A percentile compares a stretch with the other conserved stretches of the same genome.
These are phyloP conservation scores for Lethenteron camtschaticum DNA, from an alignment of 2,113 vertebrate species.

Conservation along the genomic window DNA sequence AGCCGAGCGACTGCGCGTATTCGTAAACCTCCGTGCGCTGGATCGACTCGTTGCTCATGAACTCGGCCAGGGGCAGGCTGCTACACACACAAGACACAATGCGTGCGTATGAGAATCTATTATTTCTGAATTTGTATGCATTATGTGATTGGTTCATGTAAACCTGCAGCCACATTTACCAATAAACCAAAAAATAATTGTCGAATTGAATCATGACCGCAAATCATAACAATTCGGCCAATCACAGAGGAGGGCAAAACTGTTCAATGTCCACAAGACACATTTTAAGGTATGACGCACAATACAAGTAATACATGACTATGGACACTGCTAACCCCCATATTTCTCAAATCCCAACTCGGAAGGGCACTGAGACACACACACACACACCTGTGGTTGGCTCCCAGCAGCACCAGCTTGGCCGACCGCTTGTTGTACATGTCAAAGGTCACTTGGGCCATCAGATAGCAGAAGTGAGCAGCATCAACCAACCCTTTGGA, in stretches of 20 bases:
- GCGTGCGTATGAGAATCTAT: background rate
- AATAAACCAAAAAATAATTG: no score
- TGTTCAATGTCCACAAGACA: no score
- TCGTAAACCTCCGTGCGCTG: conserved; percentile 57
- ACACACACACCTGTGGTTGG: conserved; percentile 37
- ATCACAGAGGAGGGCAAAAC: no score
- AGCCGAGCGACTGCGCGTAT: conserved; percentile 39
- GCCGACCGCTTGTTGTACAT: conserved; percentile 31
- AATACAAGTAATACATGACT: no score
- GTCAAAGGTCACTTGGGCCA: conserved; percentile 35
- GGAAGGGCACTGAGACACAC: no score
- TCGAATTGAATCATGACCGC: no score
- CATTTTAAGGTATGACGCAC: no score
- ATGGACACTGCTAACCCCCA: no score
- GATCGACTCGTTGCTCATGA: conserved; percentile 38
- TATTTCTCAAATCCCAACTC: no score
- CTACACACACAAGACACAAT: conserved; percentile 8
- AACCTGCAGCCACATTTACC: no score
- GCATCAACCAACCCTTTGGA: conserved; percentile 43
- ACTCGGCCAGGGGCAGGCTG: conserved; percentile 36
- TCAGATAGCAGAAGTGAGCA: conserved; percentile 65
- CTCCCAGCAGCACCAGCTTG: conserved; percentile 44
- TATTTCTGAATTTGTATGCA: background rate
- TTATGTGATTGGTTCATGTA: no score
- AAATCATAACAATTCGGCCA: no score